A percentile compares a stretch with the other conserved stretches of the same genome.
Evolutionary conservation across 2,113 vertebrate species (phyloP).

Genomic region (Papio anubis): DNA sequence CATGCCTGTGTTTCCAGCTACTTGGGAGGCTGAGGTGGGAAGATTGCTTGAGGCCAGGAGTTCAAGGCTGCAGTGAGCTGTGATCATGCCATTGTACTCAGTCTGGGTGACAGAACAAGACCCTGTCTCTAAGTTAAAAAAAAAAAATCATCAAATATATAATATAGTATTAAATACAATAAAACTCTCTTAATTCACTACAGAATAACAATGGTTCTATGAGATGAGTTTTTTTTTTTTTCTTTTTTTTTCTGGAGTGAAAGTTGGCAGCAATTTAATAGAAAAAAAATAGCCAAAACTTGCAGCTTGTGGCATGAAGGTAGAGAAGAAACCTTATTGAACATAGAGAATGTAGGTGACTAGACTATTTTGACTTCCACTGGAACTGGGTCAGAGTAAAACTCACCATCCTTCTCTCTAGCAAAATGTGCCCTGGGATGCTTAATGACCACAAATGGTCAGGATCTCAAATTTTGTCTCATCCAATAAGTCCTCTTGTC

Average conservation of each 20-base stretch:
- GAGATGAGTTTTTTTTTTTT: neutral
- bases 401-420: neutral
- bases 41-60: too few relatives aligned
- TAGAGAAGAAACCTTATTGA: neutral
- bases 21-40: too few relatives aligned
- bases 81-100: too few relatives aligned
- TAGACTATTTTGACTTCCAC: neutral
- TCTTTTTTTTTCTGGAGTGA: neutral
- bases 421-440: slow-evolving; percentile 13
- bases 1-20: too few relatives aligned
- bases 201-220: neutral
- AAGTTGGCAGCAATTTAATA: neutral
- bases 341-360: neutral
- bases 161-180: neutral
- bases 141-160: neutral
- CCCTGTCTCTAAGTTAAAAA: neutral
- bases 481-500: slow-evolving; percentile 54
- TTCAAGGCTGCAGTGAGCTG: too few relatives aligned
- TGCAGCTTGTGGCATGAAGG: neutral
- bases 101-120: too few relatives aligned
- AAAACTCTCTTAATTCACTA: neutral
- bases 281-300: neutral
- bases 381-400: neutral
- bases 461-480: slow-evolving; percentile 49
- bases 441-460: slow-evolving; percentile 10